Evolutionary conservation across 2,113 vertebrate species (phyloP), one percentile per base, ranked within the genome.

Genomic region (Pyxicephalus adspersus): DNA sequence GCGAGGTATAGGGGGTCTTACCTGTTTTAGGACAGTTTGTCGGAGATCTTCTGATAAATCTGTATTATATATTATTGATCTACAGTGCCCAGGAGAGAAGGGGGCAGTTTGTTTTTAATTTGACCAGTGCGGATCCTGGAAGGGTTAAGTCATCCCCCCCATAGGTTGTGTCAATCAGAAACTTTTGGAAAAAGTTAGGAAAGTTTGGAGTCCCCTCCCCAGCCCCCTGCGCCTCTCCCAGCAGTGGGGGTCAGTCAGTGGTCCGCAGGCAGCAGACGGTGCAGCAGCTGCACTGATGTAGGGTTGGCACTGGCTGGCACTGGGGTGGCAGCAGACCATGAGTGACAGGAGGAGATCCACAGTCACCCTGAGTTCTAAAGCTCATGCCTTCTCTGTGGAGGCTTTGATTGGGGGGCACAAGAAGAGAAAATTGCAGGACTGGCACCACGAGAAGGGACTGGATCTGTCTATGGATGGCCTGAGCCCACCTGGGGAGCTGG

Each of bases 351-450:
- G 97, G 91, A 94, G 98, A 89, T 97, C 96, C 89, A 96, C 96
- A 86, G 96, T 96, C 85, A 95, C 98, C 89, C 96, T 99, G 89
- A 99, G 98, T 94, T 98, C 97, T 58, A 91, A 97, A 89, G 97
- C 98, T 54, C 97, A 98, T 94, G 98, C 98, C 78, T 99, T 99
- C 91, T 99, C 98, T 60, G 98, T 99, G 82, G 98, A 99, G 95
- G 96, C 98, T 87, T 92, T 99, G 89, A 98, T 99, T 92, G 97
- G 97, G 91, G 95, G 96, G 38, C 95, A 95, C 94, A 98, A 98
- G 93, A 99, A 99, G 91, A 94, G 97, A 86, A 98, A 98, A 89
- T 95, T 98, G 84, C 94, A 95, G 83, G 96, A 95, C 91, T 98
- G 97, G 97, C 96, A 96, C 90, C 68, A 50, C 15, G 95, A 95